Base-by-base conservation (phyloP, 2,797 vertebrate species). In the Mus minutoides region DNA sequence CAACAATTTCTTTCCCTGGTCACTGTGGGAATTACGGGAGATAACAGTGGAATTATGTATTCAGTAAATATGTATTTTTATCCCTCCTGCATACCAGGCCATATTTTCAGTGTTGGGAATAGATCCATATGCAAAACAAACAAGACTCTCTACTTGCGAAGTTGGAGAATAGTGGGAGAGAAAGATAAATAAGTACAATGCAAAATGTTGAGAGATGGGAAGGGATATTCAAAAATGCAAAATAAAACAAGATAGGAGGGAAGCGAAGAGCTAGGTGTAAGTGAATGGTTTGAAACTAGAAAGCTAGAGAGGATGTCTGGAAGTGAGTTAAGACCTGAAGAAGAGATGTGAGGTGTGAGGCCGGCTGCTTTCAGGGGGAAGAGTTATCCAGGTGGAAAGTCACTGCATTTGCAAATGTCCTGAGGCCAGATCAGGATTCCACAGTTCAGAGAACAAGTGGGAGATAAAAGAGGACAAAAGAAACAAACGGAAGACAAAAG, bases 151-250 rank as follows among this genome's bases (percentile, higher is more conserved):
- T 69, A 69, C 6, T 52, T 31, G 58, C 58, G 26, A 29, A 12
- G 78, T 95, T 40, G 60, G 52, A 77, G 86, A 60, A 71, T 73
- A 5, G 62, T 52, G 94, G 60, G 31, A 46, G 40, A 94, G 76
- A 92, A 43, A 84, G 79, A 88, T 46, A 96, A 96, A 67, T 73
- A 75, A 92, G 10, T 46, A 87, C 64, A 91, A 60, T 34, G 60
- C 7, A 93, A 49, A 11, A 58, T 69, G 54, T 37, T 31, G 67
- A 93, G 54, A 2, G 6, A 56, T 56, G 26, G 17, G 79, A 69
- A 95, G 12, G 3, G 8, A 24, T 6, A 13, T 54, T 29, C 67
- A 75, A 60, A 73, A 94, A 90, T 54, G 22, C 17, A 76, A 92
- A 78, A 46, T 46, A 90, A 86, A 91, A 31, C 4, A 86, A 80